Evolutionary conservation across 2,888 invertebrate genomes (phyloP), one percentile per base, ranked within the genome.

Genomic region (Petrolisthes cinctipes): DNA sequence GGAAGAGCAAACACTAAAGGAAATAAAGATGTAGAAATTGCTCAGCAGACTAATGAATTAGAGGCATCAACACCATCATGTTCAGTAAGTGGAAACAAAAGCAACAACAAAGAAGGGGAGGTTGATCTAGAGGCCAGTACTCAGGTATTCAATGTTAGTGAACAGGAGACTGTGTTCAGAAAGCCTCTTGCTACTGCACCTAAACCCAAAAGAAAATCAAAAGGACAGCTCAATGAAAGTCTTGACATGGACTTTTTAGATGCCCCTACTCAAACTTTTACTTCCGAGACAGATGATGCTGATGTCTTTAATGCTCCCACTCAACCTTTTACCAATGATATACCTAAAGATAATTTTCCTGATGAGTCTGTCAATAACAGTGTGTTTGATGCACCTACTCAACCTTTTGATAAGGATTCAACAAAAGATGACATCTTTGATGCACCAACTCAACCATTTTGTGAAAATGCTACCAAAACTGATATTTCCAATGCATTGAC

Each of bases 141-240:
- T 51, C 82, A 82, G 53, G 82, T 68, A n/a, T 82, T 82, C 14
- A 7, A 14, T 6, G 14, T 5, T 68, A 68, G 23, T 68, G 53
- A 53, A 54, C 51, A 76, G 17, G 61, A 75, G 17, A 11, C 5
- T 7, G 61, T 78, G 14, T 86, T 86, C 54, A 86, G 82, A 17
- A 86, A 68, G n/a, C 86, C 86, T 53, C 20, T 76, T 66, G 68
- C 86, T n/a, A 66, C 54, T 20, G 82, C 78, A 76, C 86, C 86
- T 0, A 89, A 83, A 61, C 11, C 17, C n/a, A 81, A 78, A n/a
- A 86, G 75, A 23, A 85, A 66, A 53, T 54, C 20, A 20, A 75
- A 17, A 54, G 75, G 57, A 53, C 37, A 37, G 37, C 17, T 23
- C 20, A 17, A 17, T 53, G 23, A 37, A 56, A 6, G 71, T 54